Evolutionary conservation across 2,888 invertebrate genomes (phyloP), one percentile per base, ranked within the genome.

Genomic region (Andrena praecox): DNA sequence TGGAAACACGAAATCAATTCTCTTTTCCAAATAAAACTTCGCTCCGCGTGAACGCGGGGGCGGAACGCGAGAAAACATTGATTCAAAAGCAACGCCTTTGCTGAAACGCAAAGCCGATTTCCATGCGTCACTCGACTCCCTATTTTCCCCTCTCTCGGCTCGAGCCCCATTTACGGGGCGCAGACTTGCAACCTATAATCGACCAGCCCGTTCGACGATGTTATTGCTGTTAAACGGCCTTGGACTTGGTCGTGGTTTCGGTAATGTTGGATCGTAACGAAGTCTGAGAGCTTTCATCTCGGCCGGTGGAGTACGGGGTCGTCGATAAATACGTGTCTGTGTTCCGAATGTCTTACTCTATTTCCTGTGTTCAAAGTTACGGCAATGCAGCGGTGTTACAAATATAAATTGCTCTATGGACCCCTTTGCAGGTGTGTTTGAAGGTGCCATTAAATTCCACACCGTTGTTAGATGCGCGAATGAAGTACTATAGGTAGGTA

Each of bases 41-140:
- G 12, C 52, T 66, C 67, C 67, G 68, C 78, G 67, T 70, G 54
- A 76, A 12, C 60, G 42, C n/a, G 60, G 59, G 29, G 50, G 48
- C 63, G 79, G 74, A 77, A 80, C 72, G 81, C 64, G 81, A 56
- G 78, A 84, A 75, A 85, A 87, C 87, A 85, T 85, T 85, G 87
- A 83, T 87, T 87, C 75, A 72, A 85, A 87, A 87, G 78, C 85
- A 60, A 85, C 87, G 83, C 87, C 85, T 80, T 16, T 16, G 42
- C 42, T 42, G 42, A 42, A 16, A 42, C 16, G 42, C 42, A 16
- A 42, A 85, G 24, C 35, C 62, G 60, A 86, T 86, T 82, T 80
- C 81, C 86, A 85, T 85, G 66, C 70, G 76, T 77, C 76, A 60
- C 70, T 71, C 68, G 68, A 12, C 16, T 35, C 74, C 59, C 54